Evolutionary conservation across 2,113 vertebrate species (phyloP).

Genomic region (Fulmarus glacialis): DNA sequence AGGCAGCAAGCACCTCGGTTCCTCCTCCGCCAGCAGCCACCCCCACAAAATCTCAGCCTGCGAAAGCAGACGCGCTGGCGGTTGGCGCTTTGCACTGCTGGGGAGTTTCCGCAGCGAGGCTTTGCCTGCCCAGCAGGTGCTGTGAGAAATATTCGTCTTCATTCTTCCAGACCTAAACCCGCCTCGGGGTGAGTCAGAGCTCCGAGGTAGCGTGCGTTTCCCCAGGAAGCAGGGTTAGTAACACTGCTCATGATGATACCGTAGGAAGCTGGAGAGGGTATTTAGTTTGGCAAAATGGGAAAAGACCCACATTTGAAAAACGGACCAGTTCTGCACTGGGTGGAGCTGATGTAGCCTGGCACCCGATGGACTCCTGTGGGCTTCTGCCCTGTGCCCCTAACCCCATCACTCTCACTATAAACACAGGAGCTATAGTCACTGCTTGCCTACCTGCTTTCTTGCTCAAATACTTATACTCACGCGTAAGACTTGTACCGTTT

Average conservation of each 20-base stretch:
- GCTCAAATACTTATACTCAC: background rate
- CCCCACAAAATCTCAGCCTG: background rate
- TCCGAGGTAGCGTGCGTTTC: rapidly evolving
- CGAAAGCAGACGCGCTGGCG: rapidly evolving
- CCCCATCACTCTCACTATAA: background rate
- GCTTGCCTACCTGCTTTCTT: background rate
- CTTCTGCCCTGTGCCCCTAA: background rate
- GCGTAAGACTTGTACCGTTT: rapidly evolving
- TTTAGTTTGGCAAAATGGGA: background rate
- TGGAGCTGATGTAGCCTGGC: background rate
- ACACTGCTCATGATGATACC: no score
- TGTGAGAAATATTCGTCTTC: background rate
- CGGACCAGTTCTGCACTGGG: rapidly evolving
- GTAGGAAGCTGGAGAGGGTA: background rate
- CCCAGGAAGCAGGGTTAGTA: background rate
- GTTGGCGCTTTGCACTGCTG: background rate
- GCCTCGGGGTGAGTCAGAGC: background rate
- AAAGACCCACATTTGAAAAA: background rate
- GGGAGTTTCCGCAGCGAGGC: background rate
- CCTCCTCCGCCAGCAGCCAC: background rate
- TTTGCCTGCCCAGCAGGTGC: background rate
- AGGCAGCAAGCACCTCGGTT: rapidly evolving
- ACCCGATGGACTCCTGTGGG: background rate
- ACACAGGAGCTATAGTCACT: background rate
- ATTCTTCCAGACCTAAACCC: background rate